These are phyloP conservation scores for Enteromius unitaeniatus DNA, from an alignment of 2,797 vertebrate species.

Conservation along the genomic window DNA sequence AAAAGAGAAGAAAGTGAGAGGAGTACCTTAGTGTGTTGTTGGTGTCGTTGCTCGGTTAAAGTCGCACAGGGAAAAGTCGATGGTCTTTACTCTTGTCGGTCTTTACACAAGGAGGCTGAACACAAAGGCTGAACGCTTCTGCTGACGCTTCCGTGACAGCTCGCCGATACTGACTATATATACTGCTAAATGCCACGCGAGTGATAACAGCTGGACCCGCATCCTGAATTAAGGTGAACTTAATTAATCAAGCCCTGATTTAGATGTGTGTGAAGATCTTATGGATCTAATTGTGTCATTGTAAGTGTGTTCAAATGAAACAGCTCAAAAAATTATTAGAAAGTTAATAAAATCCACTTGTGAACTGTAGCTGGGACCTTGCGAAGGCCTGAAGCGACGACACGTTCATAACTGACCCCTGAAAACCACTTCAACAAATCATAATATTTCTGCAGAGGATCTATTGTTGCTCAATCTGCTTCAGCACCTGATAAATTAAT, in stretches of 20 bases:
- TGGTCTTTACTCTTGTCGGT: too few relatives aligned
- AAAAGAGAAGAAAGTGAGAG: too few relatives aligned
- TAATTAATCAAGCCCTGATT: neutral
- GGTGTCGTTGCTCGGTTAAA: too few relatives aligned
- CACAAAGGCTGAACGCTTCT: too few relatives aligned
- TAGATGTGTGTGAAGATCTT: neutral
- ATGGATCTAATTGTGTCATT: neutral
- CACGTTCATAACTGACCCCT: slow-evolving; percentile 14
- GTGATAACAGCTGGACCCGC: too few relatives aligned
- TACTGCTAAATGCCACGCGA: too few relatives aligned
- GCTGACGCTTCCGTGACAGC: too few relatives aligned
- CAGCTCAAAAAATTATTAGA: slow-evolving; percentile 14
- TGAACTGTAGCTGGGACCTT: neutral
- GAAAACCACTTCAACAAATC: slow-evolving; percentile 28
- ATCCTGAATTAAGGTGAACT: too few relatives aligned
- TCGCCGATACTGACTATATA: too few relatives aligned
- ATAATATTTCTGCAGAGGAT: slow-evolving; percentile 25
- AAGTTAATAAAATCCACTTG: slow-evolving; percentile 1
- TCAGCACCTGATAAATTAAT: slow-evolving; percentile 39
- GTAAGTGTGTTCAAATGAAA: neutral
- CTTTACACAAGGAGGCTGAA: too few relatives aligned
- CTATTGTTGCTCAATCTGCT: slow-evolving; percentile 10
- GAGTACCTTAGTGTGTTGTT: too few relatives aligned
- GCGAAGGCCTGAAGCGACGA: neutral
- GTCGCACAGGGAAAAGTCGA: too few relatives aligned